Percentiles rank a stretch among this genome's conserved stretches.
Conservation (phyloP, 1,140 invertebrate genomes). For the Chironomus striatipennis region DNA sequence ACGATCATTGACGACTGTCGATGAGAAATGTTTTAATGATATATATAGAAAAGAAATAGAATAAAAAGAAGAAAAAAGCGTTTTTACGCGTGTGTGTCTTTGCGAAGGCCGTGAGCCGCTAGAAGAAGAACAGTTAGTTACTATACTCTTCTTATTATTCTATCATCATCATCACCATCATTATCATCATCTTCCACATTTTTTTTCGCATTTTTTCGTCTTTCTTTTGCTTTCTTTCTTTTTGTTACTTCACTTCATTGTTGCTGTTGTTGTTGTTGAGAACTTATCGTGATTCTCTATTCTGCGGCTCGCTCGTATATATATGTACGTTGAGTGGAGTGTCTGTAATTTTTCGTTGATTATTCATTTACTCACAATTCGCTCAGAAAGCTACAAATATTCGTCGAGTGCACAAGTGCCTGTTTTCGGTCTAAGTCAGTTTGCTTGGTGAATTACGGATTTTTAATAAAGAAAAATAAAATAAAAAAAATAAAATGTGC, state of each 20-base stretch:
- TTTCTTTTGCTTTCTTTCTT: neutral
- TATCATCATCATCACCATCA: neutral
- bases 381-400: slow-evolving; percentile 19
- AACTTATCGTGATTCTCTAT: neutral
- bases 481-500: neutral
- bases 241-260: too few species aligned
- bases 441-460: neutral
- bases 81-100: neutral
- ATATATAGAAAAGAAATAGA: neutral
- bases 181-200: neutral
- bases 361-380: slow-evolving; percentile 17
- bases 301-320: neutral
- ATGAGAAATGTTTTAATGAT: neutral
- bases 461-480: neutral
- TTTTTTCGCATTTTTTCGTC: neutral
- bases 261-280: neutral
- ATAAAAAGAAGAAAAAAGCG: neutral
- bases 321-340: neutral
- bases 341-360: neutral
- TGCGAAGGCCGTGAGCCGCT: slow-evolving; percentile 1
- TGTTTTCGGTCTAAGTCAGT: neutral
- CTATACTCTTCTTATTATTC: neutral
- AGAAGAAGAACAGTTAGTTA: slow-evolving; percentile 9
- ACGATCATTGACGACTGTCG: neutral
- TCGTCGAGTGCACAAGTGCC: slow-evolving; percentile 22